Evolutionary conservation across 2,797 vertebrate genomes (phyloP), one percentile per base, ranked within the genome.

Genomic region (Babyrousa celebensis): DNA sequence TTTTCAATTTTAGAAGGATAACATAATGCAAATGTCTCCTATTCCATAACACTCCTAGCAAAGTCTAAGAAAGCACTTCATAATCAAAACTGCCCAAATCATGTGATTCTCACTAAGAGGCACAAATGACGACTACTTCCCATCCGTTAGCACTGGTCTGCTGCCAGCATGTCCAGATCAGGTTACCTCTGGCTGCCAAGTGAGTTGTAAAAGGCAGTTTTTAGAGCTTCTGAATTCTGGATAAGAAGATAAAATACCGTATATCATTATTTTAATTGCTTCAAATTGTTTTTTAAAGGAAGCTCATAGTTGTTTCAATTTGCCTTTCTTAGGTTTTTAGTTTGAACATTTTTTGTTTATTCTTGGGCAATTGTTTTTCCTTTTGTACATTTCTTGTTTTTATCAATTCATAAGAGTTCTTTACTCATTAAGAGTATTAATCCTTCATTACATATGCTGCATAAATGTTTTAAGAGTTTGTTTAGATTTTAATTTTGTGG

Each of bases 1-100:
- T 88, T 75, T 75, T 36, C 43, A 43, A 71, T 85, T 79, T 95
- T 85, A 74, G 29, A 75, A 90, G 60, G 43, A 52, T 89, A 72
- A 86, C 12, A 27, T 0, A 25, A 74, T 29, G 18, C 15, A 79
- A 62, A 56, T 80, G 23, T 6, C 4, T 86, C 87, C 16, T 94
- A 16, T 65, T 75, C 36, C 74, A 3, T 32, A 78, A 75, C 12
- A 77, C 87, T 82, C 27, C 25, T 29, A 60, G 43, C 52, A 74
- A 70, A 80, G 32, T 27, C 71, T 40, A 75, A n/a, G 14, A 56
- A 84, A 89, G 62, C 12, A 74, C 21, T 60, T 92, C 58, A 23
- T n/a, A 82, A 54, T 29, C n/a, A 58, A 95, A 72, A 12, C 63
- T n/a, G 32, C 29, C 36, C 67, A 82, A 71, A 54, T 52, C 14